Evolutionary conservation across 2,797 vertebrate species (phyloP).

Genomic region (Pelodytes ibericus): DNA sequence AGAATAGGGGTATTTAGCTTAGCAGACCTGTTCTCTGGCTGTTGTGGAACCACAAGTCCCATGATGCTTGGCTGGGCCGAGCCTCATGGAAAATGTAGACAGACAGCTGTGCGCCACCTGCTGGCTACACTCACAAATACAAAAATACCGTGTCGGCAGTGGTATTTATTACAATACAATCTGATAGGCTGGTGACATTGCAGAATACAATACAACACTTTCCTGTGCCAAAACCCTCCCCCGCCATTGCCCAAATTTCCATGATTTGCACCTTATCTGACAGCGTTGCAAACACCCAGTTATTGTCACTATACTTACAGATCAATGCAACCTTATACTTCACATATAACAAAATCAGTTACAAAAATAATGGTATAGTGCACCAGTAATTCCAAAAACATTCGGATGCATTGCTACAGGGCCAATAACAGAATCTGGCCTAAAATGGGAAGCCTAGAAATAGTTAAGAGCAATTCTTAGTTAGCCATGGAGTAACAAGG

Average conservation of each 20-base stretch:
- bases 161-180: constrained; percentile 66
- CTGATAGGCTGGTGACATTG: constrained; percentile 64
- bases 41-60: too few relatives aligned
- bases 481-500: too few relatives aligned
- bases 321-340: background rate
- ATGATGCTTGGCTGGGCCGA: background rate
- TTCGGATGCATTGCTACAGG: too few relatives aligned
- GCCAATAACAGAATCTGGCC: too few relatives aligned
- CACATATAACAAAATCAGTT: background rate
- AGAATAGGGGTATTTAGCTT: constrained; percentile 29
- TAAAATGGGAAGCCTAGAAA: too few relatives aligned
- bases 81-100: background rate
- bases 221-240: constrained; percentile 62
- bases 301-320: constrained; percentile 67
- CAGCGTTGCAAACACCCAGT: constrained; percentile 70
- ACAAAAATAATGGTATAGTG: background rate
- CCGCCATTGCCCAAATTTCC: constrained; percentile 55
- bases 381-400: too few relatives aligned
- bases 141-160: constrained; percentile 58
- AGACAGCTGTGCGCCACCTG: background rate
- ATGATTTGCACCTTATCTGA: constrained; percentile 67
- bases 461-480: too few relatives aligned
- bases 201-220: constrained; percentile 41
- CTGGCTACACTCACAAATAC: background rate
- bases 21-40: too few relatives aligned